Evolutionary conservation across 2,888 invertebrate species (phyloP).

Genomic region (Scaptomyza parva): DNA sequence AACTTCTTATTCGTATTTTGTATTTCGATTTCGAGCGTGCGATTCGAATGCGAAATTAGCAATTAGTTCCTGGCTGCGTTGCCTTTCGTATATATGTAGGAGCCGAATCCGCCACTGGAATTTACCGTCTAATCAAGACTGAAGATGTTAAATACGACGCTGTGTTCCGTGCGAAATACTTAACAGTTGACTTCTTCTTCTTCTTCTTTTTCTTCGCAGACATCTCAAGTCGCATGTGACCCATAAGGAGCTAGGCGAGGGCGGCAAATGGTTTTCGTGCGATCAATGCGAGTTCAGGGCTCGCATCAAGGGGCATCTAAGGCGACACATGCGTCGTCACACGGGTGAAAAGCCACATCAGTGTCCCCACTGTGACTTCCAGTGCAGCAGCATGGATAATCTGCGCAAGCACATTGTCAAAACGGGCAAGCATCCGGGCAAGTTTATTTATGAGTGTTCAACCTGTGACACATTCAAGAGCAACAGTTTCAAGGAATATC

Average conservation of each 20-base stretch:
- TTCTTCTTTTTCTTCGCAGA: slow-evolving; percentile 54
- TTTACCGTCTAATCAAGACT: slow-evolving; percentile 64
- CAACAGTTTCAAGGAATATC: slow-evolving; percentile 81
- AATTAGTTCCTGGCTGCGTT: slow-evolving; percentile 63
- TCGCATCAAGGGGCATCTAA: slow-evolving; percentile 89
- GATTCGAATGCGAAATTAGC: slow-evolving; percentile 78
- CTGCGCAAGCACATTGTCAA: slow-evolving; percentile 93
- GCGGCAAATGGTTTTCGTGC: slow-evolving; percentile 87
- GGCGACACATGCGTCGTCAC: slow-evolving; percentile 91
- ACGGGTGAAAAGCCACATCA: slow-evolving; percentile 93
- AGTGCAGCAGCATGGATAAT: slow-evolving; percentile 93
- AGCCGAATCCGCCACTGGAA: slow-evolving; percentile 77
- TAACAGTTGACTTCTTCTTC: slow-evolving; percentile 28
- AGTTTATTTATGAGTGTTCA: slow-evolving; percentile 91
- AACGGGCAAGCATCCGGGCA: slow-evolving; percentile 91
- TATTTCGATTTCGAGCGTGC: slow-evolving; percentile 64
- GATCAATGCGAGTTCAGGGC: slow-evolving; percentile 89
- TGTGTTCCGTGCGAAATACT: slow-evolving; percentile 42
- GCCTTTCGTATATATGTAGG: slow-evolving; percentile 19
- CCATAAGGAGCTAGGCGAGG: slow-evolving; percentile 5
- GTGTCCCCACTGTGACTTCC: slow-evolving; percentile 93
- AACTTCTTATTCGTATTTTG: slow-evolving; percentile 60
- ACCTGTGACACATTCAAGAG: slow-evolving; percentile 80
- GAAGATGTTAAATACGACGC: slow-evolving; percentile 70
- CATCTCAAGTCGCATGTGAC: slow-evolving; percentile 80